phyloP scores from a whole-genome alignment of 2,113 vertebrate genomes.

The Oreochromis aureus region DNA sequence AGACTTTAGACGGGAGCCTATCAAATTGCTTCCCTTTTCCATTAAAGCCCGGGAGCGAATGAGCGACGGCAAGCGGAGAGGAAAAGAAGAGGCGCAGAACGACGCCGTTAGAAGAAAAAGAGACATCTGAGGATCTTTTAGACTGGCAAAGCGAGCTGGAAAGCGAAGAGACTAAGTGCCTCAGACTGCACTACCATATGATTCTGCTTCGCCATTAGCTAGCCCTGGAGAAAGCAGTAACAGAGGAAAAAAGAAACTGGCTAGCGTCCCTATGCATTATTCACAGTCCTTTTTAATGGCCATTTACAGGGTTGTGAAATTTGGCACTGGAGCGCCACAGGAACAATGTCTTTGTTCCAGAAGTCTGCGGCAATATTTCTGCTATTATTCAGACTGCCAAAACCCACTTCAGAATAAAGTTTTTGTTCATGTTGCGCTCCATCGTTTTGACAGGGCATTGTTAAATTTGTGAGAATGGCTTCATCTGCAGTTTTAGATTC shows the following conservation, averaged over 20 bases:
- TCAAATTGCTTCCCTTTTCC: background rate
- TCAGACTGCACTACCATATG: background rate
- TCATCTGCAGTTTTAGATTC: background rate
- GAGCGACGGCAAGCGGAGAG: background rate
- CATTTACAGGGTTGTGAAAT: conserved; percentile 25
- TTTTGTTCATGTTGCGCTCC: background rate
- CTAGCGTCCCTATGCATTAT: conserved; percentile 31
- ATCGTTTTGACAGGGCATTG: background rate
- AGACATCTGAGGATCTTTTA: background rate
- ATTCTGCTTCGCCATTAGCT: conserved; percentile 3
- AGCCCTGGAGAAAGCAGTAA: background rate
- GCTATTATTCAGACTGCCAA: background rate
- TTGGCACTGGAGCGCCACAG: conserved; percentile 4
- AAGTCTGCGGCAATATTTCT: conserved; percentile 5
- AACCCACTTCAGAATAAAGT: conserved; percentile 3
- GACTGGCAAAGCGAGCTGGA: background rate
- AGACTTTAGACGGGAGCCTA: background rate
- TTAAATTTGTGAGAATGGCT: background rate
- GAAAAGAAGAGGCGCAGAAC: background rate
- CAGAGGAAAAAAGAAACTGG: conserved; percentile 2
- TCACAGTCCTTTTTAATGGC: conserved; percentile 38
- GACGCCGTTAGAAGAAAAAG: background rate
- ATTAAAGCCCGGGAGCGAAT: background rate
- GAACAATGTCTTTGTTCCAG: conserved; percentile 4
- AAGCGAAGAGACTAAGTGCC: background rate